Conservation (phyloP, 2,797 vertebrate species). For the Phalloptychus januarius region DNA sequence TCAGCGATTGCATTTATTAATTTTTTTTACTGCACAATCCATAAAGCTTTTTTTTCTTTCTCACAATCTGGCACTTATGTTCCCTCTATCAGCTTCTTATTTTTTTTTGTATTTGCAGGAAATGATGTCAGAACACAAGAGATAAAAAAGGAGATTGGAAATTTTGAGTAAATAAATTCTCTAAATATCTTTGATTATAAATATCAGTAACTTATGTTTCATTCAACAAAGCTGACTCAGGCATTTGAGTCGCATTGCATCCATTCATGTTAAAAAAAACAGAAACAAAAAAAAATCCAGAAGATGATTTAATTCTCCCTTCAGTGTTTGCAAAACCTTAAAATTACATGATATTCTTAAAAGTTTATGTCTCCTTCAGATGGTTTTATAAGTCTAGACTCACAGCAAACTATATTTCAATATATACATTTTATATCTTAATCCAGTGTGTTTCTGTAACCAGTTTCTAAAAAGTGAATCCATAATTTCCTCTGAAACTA, state of each 20-base stretch:
- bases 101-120: not conserved
- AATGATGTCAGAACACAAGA: not conserved
- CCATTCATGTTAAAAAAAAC: not conserved
- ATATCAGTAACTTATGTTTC: not conserved
- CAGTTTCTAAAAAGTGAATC: conserved; percentile 24
- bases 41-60: not conserved
- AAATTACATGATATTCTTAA: not conserved
- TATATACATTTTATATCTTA: conserved; percentile 56
- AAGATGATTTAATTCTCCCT: not conserved
- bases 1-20: not conserved
- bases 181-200: not conserved
- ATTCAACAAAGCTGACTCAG: not conserved
- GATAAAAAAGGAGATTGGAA: not conserved
- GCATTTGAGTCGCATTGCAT: not conserved
- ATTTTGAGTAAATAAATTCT: not conserved
- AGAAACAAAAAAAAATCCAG: not conserved
- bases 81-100: not conserved
- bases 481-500: conserved; percentile 25
- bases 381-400: conserved; percentile 7
- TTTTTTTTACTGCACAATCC: not conserved
- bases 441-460: conserved; percentile 26
- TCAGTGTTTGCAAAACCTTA: not conserved
- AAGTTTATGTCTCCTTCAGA: not conserved
- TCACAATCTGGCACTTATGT: not conserved
- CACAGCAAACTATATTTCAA: conserved; percentile 48